These are phyloP conservation scores for Chaetorhynchus papuensis DNA, from an alignment of 2,113 vertebrate genomes.

Conservation along the genomic window DNA sequence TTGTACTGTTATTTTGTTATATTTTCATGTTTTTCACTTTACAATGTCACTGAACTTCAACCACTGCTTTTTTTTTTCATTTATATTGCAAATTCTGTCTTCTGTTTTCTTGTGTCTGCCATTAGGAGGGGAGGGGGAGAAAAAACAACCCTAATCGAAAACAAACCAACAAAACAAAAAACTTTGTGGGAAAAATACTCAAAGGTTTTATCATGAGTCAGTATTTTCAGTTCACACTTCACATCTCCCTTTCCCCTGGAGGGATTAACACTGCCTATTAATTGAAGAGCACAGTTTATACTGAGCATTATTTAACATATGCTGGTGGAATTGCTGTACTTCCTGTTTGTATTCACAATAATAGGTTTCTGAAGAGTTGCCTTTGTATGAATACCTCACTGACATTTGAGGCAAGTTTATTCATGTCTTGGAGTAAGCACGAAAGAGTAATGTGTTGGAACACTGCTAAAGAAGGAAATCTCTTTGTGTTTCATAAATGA, in stretches of 20 bases:
- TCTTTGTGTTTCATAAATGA: conserved; percentile 77
- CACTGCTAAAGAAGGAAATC: conserved; percentile 87
- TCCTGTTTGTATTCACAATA: conserved; percentile 72
- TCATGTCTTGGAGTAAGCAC: conserved; percentile 84
- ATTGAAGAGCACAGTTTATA: conserved; percentile 58
- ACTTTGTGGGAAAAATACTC: background rate
- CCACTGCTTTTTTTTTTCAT: background rate
- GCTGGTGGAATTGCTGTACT: conserved; percentile 66
- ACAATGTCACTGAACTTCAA: background rate
- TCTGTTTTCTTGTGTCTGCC: background rate
- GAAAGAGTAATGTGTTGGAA: conserved; percentile 84
- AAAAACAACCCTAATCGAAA: background rate
- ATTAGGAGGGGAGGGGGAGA: background rate
- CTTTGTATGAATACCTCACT: conserved; percentile 86
- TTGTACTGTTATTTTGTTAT: background rate
- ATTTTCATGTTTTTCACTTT: background rate
- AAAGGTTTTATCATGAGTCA: conserved; percentile 18
- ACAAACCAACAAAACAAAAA: background rate
- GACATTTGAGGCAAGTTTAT: conserved; percentile 85
- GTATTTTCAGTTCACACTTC: conserved; percentile 20
- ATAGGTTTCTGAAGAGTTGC: conserved; percentile 81
- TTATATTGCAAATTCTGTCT: background rate
- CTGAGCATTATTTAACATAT: conserved; percentile 65
- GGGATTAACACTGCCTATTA: conserved; percentile 49
- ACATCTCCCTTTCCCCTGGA: conserved; percentile 8